Percentiles rank a stretch among this genome's conserved stretches.
These are phyloP conservation scores for Tenualosa ilisha DNA, from an alignment of 2,797 vertebrate species.

Conservation along the genomic window DNA sequence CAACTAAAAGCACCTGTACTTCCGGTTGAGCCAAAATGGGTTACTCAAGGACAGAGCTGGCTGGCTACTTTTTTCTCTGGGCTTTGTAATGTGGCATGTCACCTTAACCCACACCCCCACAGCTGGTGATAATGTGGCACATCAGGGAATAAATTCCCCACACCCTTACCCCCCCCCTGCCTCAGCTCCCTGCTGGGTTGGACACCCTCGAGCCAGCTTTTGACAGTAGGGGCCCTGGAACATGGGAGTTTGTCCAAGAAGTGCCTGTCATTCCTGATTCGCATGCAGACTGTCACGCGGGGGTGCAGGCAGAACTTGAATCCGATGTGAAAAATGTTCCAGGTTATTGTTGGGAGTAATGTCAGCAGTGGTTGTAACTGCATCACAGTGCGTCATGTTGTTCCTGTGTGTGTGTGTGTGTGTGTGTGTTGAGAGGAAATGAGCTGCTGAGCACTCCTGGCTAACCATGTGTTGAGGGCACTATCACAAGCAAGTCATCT, in stretches of 20 bases:
- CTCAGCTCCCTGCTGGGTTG: background rate
- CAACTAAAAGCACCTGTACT: background rate
- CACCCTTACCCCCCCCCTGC: no score
- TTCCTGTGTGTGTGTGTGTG: background rate
- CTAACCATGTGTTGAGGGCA: background rate
- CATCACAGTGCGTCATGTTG: background rate
- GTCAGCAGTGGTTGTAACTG: background rate
- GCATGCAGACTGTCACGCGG: slow-evolving; percentile 35
- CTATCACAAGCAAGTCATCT: background rate
- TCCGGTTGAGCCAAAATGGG: background rate
- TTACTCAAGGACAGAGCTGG: background rate
- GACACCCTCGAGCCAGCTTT: slow-evolving; percentile 31
- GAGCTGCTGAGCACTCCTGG: background rate
- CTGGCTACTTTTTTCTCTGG: background rate
- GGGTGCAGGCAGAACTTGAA: slow-evolving; percentile 22
- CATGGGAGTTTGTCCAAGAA: slow-evolving; percentile 39
- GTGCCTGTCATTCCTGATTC: slow-evolving; percentile 24
- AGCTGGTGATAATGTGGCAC: slow-evolving; percentile 30
- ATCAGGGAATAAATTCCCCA: background rate
- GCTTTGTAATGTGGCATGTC: slow-evolving; percentile 3
- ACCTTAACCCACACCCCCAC: background rate
- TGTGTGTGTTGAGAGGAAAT: background rate
- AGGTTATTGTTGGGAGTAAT: slow-evolving; percentile 15
- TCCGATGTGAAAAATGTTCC: slow-evolving; percentile 35
- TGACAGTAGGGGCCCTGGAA: slow-evolving; percentile 36